These are phyloP conservation scores for Scylla paramamosain DNA, from an alignment of 1,140 invertebrate genomes.

Conservation along the genomic window DNA sequence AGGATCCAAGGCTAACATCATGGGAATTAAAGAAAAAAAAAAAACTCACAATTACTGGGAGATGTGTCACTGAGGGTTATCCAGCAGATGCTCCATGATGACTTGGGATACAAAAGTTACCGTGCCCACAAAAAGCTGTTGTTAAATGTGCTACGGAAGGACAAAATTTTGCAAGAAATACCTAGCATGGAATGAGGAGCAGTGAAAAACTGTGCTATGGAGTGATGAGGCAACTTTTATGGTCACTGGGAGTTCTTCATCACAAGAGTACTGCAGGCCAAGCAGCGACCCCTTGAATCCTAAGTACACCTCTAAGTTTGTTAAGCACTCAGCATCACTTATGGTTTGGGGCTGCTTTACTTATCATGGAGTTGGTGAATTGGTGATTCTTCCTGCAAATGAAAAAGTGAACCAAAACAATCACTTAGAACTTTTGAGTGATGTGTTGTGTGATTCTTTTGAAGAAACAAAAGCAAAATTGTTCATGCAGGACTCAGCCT, in stretches of 20 bases:
- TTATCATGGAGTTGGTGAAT: too few species aligned
- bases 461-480: not conserved
- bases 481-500: not conserved
- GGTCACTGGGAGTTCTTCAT: not conserved
- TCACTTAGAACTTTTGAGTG: not conserved
- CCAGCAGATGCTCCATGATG: not conserved
- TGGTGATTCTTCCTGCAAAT: not conserved
- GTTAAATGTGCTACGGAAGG: too few species aligned
- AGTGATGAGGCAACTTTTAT: conserved; percentile 24
- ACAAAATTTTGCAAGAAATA: too few species aligned
- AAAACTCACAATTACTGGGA: not conserved
- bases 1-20: not conserved
- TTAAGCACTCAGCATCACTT: conserved; percentile 24
- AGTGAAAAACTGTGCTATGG: conserved; percentile 39
- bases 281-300: not conserved
- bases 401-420: not conserved
- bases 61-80: not conserved
- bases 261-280: not conserved
- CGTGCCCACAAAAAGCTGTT: too few species aligned
- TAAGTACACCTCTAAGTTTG: not conserved
- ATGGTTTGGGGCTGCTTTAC: conserved; percentile 39
- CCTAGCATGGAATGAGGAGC: not conserved
- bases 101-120: not conserved
- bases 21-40: conserved; percentile 29
- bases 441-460: too few species aligned